Evolutionary conservation across 2,797 vertebrate species (phyloP).

Genomic region (Melanotaenia maccullochi): DNA sequence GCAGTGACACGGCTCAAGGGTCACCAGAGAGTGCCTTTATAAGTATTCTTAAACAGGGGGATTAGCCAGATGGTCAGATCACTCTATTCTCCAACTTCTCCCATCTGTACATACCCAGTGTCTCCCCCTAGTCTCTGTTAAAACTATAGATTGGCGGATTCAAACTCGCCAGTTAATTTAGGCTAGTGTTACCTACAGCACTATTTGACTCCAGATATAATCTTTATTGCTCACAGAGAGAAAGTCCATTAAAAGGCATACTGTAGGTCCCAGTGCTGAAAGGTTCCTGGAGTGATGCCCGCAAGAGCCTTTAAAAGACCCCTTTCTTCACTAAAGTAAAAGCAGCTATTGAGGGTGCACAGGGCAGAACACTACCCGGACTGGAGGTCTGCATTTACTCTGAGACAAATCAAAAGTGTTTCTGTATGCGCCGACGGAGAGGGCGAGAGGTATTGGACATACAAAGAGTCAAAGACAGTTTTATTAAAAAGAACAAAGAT

Average conservation of each 20-base stretch:
- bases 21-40: slow-evolving; percentile 58
- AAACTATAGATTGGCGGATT: slow-evolving; percentile 59
- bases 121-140: slow-evolving; percentile 55
- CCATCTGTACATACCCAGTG: slow-evolving; percentile 64
- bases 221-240: slow-evolving; percentile 76
- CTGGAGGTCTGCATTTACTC: slow-evolving; percentile 61
- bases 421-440: slow-evolving; percentile 54
- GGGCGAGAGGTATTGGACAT: slow-evolving; percentile 34
- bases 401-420: slow-evolving; percentile 66
- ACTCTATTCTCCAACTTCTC: slow-evolving; percentile 64
- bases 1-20: slow-evolving; percentile 56
- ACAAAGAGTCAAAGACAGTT: slow-evolving; percentile 50
- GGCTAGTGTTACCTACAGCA: slow-evolving; percentile 68
- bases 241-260: slow-evolving; percentile 73
- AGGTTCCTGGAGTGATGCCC: slow-evolving; percentile 68
- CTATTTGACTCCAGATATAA: slow-evolving; percentile 76
- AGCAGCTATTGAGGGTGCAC: slow-evolving; percentile 71
- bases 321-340: slow-evolving; percentile 63
- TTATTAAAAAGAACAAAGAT: slow-evolving; percentile 41
- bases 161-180: slow-evolving; percentile 61
- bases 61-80: slow-evolving; percentile 78
- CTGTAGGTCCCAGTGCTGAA: slow-evolving; percentile 64
- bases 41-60: slow-evolving; percentile 72
- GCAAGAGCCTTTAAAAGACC: slow-evolving; percentile 61
- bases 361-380: slow-evolving; percentile 58